These are phyloP conservation scores for Achroia grisella DNA, from an alignment of 1,140 invertebrate genomes.

Conservation along the genomic window DNA sequence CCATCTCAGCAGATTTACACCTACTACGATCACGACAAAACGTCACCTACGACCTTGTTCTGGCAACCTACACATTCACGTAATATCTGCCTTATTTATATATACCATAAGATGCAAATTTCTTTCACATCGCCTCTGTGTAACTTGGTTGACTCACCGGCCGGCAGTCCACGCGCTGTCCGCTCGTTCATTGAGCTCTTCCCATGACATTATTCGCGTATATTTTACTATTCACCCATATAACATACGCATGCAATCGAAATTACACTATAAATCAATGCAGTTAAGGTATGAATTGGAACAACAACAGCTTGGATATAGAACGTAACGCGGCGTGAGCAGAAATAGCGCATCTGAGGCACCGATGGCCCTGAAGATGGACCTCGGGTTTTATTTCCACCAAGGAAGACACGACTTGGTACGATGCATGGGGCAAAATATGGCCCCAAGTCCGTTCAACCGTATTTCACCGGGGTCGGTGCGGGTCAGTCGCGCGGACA, in stretches of 20 bases:
- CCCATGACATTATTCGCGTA: constrained; percentile 67
- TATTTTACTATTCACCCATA: constrained; percentile 33
- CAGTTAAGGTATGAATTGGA: constrained; percentile 9
- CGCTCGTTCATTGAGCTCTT: constrained; percentile 69
- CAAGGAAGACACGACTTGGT: constrained; percentile 66
- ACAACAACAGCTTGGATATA: no score
- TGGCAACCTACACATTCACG: neutral
- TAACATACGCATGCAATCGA: constrained; percentile 9
- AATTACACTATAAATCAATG: constrained; percentile 7
- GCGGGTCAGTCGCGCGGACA: constrained; percentile 55
- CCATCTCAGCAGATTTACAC: constrained; percentile 27
- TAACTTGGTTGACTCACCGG: constrained; percentile 43
- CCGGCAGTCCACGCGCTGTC: constrained; percentile 62
- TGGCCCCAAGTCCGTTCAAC: constrained; percentile 60
- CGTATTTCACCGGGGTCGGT: constrained; percentile 63
- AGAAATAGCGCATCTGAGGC: constrained; percentile 64
- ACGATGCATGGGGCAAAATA: constrained; percentile 68
- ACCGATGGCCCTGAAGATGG: constrained; percentile 68
- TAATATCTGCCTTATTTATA: neutral
- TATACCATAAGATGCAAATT: constrained; percentile 10
- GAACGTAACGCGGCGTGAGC: neutral
- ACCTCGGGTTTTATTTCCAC: constrained; percentile 71
- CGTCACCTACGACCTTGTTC: constrained; percentile 14
- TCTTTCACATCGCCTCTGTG: no score
- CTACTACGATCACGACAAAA: constrained; percentile 22